phyloP scores from a whole-genome alignment of 2,797 vertebrate genomes.

The Ctenopoma multispine region DNA sequence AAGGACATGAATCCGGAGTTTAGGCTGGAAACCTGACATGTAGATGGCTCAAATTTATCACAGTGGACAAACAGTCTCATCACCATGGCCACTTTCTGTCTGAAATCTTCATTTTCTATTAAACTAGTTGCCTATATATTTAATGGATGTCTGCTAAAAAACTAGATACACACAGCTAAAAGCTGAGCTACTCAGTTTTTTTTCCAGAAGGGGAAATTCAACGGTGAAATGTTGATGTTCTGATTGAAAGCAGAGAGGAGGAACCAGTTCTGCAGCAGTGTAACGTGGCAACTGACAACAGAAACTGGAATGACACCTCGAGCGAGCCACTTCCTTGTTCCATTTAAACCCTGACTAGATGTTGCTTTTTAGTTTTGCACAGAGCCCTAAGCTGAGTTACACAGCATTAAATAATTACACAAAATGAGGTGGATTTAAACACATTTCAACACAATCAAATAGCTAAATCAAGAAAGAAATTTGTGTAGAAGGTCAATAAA shows the following conservation, averaged over 20 bases:
- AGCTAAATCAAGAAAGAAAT: neutral
- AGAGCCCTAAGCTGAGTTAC: neutral
- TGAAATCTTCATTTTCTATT: constrained; percentile 27
- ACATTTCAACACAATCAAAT: neutral
- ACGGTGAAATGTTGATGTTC: constrained; percentile 70
- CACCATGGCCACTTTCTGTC: constrained; percentile 6
- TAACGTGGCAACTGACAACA: constrained; percentile 79
- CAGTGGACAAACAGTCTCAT: constrained; percentile 28
- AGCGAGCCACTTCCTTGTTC: constrained; percentile 75
- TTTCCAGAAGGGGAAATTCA: constrained; percentile 42
- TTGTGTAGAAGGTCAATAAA: constrained; percentile 23
- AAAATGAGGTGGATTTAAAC: neutral
- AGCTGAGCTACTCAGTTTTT: constrained; percentile 26
- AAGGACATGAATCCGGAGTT: constrained; percentile 58
- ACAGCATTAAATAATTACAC: constrained; percentile 12
- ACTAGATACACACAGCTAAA: neutral
- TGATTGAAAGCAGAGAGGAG: constrained; percentile 77
- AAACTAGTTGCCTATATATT: constrained; percentile 15
- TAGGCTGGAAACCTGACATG: constrained; percentile 46
- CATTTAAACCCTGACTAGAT: constrained; percentile 57
- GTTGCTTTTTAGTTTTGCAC: constrained; percentile 34
- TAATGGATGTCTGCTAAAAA: constrained; percentile 16
- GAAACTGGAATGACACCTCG: constrained; percentile 76
- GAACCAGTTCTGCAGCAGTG: constrained; percentile 79
- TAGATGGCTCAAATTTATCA: constrained; percentile 48